These are phyloP conservation scores for Byasa hedistus DNA, from an alignment of 2,888 invertebrate genomes.

Conservation along the genomic window DNA sequence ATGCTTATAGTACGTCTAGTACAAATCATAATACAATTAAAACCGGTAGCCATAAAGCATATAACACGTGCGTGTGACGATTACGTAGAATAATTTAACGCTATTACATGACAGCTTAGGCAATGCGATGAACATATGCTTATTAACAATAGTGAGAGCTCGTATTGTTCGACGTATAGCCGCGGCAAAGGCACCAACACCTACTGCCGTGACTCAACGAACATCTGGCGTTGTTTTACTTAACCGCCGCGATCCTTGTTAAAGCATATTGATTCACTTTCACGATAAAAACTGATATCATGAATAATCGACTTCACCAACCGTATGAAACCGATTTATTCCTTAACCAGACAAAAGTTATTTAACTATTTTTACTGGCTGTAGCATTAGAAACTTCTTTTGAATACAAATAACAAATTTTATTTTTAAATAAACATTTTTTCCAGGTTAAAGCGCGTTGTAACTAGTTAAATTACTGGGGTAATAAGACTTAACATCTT, in stretches of 20 bases:
- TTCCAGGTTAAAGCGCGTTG: too few relatives aligned
- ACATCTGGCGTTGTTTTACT: conserved; percentile 60
- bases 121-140: conserved; percentile 30
- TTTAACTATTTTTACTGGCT: too few relatives aligned
- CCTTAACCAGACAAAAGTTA: too few relatives aligned
- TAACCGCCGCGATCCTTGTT: conserved; percentile 18
- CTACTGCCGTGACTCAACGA: conserved; percentile 63
- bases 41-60: conserved; percentile 37
- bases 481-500: too few relatives aligned
- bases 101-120: conserved; percentile 28
- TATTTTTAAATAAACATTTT: too few relatives aligned
- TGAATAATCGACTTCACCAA: neutral
- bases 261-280: neutral
- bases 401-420: too few relatives aligned
- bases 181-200: conserved; percentile 49
- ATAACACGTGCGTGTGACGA: conserved; percentile 31
- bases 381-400: too few relatives aligned
- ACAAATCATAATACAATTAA: conserved; percentile 22
- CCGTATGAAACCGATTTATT: too few relatives aligned
- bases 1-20: neutral
- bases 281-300: neutral
- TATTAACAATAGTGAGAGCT: conserved; percentile 36
- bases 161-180: conserved; percentile 42
- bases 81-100: conserved; percentile 27
- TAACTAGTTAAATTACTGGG: too few relatives aligned